These are phyloP conservation scores for Chironomus striatipennis DNA, from an alignment of 1,140 invertebrate genomes.

Conservation along the genomic window DNA sequence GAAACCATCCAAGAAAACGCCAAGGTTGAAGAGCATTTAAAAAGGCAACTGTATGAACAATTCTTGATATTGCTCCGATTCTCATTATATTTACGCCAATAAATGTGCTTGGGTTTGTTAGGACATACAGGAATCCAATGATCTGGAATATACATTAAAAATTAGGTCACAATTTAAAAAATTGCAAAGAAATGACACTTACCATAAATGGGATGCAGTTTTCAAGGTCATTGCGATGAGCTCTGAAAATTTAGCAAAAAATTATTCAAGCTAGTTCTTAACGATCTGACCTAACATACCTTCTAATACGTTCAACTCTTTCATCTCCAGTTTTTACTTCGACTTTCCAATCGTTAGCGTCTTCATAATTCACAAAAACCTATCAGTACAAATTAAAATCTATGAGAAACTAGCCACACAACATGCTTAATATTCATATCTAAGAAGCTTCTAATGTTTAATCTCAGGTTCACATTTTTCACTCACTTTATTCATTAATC, in stretches of 20 bases:
- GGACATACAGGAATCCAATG: not conserved
- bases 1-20: conserved; percentile 45
- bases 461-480: no score
- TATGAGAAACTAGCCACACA: no score
- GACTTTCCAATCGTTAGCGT: conserved; percentile 34
- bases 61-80: conserved; percentile 47
- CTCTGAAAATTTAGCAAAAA: no score
- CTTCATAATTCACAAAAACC: conserved; percentile 43
- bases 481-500: conserved; percentile 50
- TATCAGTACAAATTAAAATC: no score
- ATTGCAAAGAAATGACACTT: no score
- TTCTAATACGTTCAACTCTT: conserved; percentile 45
- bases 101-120: not conserved
- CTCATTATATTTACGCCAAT: conserved; percentile 28
- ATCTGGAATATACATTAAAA: conserved; percentile 26
- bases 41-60: conserved; percentile 58
- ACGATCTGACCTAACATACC: no score
- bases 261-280: no score
- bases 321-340: conserved; percentile 45
- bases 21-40: conserved; percentile 47
- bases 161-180: no score
- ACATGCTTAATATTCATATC: no score
- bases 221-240: conserved; percentile 66
- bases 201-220: conserved; percentile 61
- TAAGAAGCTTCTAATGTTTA: no score